These are phyloP conservation scores for Eupeodes corollae DNA, from an alignment of 1,140 invertebrate genomes.

Conservation along the genomic window DNA sequence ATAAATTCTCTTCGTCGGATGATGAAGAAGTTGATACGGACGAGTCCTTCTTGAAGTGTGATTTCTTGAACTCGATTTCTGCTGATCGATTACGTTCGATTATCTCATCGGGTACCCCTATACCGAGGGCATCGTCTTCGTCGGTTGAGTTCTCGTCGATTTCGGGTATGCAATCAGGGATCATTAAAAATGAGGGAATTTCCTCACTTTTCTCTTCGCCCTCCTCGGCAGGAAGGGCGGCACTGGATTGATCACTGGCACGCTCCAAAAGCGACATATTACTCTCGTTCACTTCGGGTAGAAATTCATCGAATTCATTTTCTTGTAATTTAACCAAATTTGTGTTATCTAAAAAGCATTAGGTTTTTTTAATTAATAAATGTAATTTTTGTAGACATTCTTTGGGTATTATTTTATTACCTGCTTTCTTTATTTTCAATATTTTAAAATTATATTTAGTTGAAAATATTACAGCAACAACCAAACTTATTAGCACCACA, in stretches of 20 bases:
- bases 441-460: slow-evolving; percentile 29
- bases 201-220: slow-evolving; percentile 34
- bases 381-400: not conserved
- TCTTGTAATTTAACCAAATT: slow-evolving; percentile 27
- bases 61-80: slow-evolving; percentile 27
- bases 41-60: slow-evolving; percentile 32
- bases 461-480: slow-evolving; percentile 23
- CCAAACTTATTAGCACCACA: slow-evolving; percentile 19
- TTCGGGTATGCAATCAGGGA: slow-evolving; percentile 32
- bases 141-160: slow-evolving; percentile 34
- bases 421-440: slow-evolving; percentile 23
- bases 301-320: slow-evolving; percentile 27
- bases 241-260: slow-evolving; percentile 24
- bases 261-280: slow-evolving; percentile 30
- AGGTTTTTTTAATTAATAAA: not conserved
- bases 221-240: slow-evolving; percentile 5
- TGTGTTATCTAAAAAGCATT: slow-evolving; percentile 15
- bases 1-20: slow-evolving; percentile 32
- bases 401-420: slow-evolving; percentile 7
- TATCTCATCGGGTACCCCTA: not conserved
- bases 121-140: slow-evolving; percentile 14
- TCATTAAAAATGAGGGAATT: slow-evolving; percentile 30
- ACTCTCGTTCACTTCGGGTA: slow-evolving; percentile 31
- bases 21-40: slow-evolving; percentile 32
- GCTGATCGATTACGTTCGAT: not conserved